Evolutionary conservation across 2,797 vertebrate genomes (phyloP).

Genomic region (Melanotaenia maccullochi): DNA sequence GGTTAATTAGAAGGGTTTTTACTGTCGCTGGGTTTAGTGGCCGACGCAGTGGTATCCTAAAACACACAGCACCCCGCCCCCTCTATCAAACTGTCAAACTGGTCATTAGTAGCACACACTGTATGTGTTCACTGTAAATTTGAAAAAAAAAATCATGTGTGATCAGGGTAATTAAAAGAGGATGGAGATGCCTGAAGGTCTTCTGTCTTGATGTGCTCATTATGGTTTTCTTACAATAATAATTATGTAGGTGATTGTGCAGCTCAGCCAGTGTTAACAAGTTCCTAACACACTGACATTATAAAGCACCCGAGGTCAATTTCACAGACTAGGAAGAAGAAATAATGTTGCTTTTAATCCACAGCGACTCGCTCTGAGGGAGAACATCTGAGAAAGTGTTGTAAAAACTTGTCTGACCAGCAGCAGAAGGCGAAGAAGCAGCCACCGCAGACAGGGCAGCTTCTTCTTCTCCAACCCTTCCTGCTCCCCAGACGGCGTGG

Average conservation of each 20-base stretch:
- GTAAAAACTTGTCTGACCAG: slow-evolving; percentile 50
- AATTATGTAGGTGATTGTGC: slow-evolving; percentile 68
- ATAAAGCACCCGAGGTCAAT: slow-evolving; percentile 46
- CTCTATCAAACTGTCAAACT: slow-evolving; percentile 81
- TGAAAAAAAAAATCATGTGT: slow-evolving; percentile 16
- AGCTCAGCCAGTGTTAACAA: slow-evolving; percentile 54
- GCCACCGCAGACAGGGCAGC: slow-evolving; percentile 36
- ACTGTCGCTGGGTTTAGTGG: slow-evolving; percentile 83
- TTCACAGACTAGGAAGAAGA: slow-evolving; percentile 29
- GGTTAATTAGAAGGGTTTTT: slow-evolving; percentile 96
- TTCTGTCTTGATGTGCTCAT: slow-evolving; percentile 58
- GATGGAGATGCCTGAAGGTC: slow-evolving; percentile 52
- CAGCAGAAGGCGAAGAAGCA: slow-evolving; percentile 29
- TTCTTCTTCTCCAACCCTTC: slow-evolving; percentile 57
- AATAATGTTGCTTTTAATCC: slow-evolving; percentile 9
- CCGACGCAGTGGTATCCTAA: slow-evolving; percentile 85
- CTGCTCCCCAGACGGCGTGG: slow-evolving; percentile 75
- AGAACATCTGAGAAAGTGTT: slow-evolving; percentile 12
- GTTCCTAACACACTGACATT: slow-evolving; percentile 58
- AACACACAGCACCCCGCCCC: slow-evolving; percentile 70
- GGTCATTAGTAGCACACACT: slow-evolving; percentile 75
- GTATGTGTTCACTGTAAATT: slow-evolving; percentile 37
- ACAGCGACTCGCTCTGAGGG: slow-evolving; percentile 17
- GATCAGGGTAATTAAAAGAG: slow-evolving; percentile 59
- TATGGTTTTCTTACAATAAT: slow-evolving; percentile 65